A percentile compares a stretch with the other conserved stretches of the same genome.
phyloP scores from a whole-genome alignment of 2,888 invertebrate species.

The Mesoligia furuncula region DNA sequence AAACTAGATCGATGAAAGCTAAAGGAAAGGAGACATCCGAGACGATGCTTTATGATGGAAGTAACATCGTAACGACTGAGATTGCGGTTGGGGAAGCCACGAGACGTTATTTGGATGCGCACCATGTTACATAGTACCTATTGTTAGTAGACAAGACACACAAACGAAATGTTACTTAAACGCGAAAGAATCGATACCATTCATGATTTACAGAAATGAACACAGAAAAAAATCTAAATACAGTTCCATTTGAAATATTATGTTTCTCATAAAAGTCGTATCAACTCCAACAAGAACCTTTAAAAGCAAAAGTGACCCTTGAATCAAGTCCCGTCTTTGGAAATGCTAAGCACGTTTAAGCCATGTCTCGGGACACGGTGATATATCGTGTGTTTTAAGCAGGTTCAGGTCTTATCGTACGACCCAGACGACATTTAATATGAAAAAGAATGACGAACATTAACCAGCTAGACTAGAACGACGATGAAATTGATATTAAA shows the following conservation, averaged over 20 bases:
- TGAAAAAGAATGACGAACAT: conserved; percentile 62
- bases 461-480: conserved; percentile 58
- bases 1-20: conserved; percentile 46
- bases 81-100: conserved; percentile 66
- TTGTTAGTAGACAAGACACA: conserved; percentile 1
- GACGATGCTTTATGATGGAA: conserved; percentile 65
- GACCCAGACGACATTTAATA: conserved; percentile 59
- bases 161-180: conserved; percentile 6
- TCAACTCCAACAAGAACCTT: conserved; percentile 9
- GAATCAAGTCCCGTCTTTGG: conserved; percentile 39
- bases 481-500: conserved; percentile 48
- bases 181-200: conserved; percentile 6
- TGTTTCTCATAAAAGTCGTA: not conserved
- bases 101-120: conserved; percentile 60
- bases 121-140: conserved; percentile 29
- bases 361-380: conserved; percentile 56
- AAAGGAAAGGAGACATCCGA: conserved; percentile 44
- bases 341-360: conserved; percentile 65
- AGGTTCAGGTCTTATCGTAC: conserved; percentile 64
- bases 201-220: not conserved
- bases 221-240: not conserved
- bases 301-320: conserved; percentile 32
- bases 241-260: not conserved
- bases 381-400: conserved; percentile 63
- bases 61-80: conserved; percentile 67